Evolutionary conservation across 1,140 invertebrate genomes (phyloP), one percentile per base, ranked within the genome.

Genomic region (Homalodisca vitripennis): DNA sequence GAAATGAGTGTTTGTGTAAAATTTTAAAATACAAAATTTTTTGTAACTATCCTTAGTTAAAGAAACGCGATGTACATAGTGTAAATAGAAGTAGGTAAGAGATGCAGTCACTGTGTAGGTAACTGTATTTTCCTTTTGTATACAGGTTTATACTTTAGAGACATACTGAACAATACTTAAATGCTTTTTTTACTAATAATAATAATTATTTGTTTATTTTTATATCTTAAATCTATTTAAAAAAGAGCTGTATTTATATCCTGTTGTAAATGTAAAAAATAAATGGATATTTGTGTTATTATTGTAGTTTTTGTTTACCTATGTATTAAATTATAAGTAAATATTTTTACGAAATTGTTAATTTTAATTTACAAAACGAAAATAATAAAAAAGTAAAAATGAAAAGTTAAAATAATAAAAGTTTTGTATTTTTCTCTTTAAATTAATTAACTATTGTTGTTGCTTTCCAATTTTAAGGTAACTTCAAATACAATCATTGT

Each of bases 221-320:
- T 60, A 60, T 60, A 60, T 60, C 55, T 26, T 60, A 60, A 60
- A 60, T 60, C 55, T 60, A 60, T 60, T 60, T 60, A 60, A 60
- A n/a, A n/a, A 51, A 60, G 55, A 60, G 55, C 55, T 60, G 55
- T 60, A 29, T 60, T 60, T 60, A 60, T 60, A 60, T 24, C 55
- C 55, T 60, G 55, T 60, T 60, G 55, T 60, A 60, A 26, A 60
- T 60, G 55, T 60, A 60, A 27, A 60, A 24, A 60, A 22, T 60
- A 60, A 60, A 60, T 60, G 24, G 55, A 60, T 60, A 60, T 60
- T 60, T 60, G 55, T 60, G 55, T 60, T 60, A 60, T 14, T 12
- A 22, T 12, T 20, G 6, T 6, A 41, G 34, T 41, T 41, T 6
- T 6, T 41, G n/a, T n/a, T n/a, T n/a, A n/a, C n/a, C n/a, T n/a